These are phyloP conservation scores for Lipophrys pholis DNA, from an alignment of 2,113 vertebrate genomes.

Conservation along the genomic window DNA sequence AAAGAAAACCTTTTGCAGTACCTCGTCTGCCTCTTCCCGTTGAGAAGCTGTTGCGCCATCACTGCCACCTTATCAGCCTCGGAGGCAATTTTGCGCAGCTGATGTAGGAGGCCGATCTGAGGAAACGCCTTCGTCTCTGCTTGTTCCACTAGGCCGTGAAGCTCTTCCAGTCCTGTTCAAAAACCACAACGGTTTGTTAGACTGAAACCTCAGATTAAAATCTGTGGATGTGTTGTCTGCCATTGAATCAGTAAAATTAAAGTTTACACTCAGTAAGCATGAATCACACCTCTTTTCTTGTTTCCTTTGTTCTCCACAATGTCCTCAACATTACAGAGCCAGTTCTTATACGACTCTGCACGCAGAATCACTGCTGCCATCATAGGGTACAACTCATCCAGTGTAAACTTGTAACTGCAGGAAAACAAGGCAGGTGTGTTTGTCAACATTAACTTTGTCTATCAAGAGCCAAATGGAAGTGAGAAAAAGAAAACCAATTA, in stretches of 20 bases:
- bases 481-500: no score
- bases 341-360: conserved; percentile 91
- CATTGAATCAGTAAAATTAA: neutral
- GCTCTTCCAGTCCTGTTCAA: conserved; percentile 87
- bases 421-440: neutral
- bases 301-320: conserved; percentile 89
- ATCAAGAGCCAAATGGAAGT: no score
- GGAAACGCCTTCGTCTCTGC: conserved; percentile 91
- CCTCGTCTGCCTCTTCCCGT: conserved; percentile 96
- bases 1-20: conserved; percentile 46
- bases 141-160: conserved; percentile 91
- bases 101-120: conserved; percentile 87
- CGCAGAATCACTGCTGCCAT: conserved; percentile 88
- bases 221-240: no score
- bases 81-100: conserved; percentile 85
- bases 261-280: no score
- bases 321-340: conserved; percentile 88
- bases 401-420: conserved; percentile 90
- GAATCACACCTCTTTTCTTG: conserved; percentile 86
- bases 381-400: conserved; percentile 90
- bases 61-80: conserved; percentile 93
- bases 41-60: conserved; percentile 95
- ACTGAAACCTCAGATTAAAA: no score
- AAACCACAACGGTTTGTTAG: neutral
- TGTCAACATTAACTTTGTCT: no score